Evolutionary conservation across 2,888 invertebrate genomes (phyloP).

Genomic region (Hirudinaria manillensis): DNA sequence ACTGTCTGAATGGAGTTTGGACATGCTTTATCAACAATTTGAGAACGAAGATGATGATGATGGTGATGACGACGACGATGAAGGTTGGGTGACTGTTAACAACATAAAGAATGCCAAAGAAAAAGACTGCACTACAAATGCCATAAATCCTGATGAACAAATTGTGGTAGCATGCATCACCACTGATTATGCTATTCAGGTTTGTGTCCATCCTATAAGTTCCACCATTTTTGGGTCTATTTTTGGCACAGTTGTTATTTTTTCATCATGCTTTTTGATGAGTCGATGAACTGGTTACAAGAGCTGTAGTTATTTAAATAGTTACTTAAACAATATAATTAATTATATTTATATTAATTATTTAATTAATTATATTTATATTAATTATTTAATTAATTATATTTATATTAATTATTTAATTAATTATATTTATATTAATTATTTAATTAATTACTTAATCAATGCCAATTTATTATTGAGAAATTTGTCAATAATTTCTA

Average conservation of each 20-base stretch:
- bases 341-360: too few species aligned
- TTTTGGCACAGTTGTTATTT: neutral
- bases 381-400: too few species aligned
- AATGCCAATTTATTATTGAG: too few species aligned
- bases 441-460: too few species aligned
- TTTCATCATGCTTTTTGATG: too few species aligned
- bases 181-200: conserved; percentile 93
- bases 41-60: conserved; percentile 44
- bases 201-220: conserved; percentile 49
- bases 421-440: too few species aligned
- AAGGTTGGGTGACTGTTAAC: conserved; percentile 77
- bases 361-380: too few species aligned
- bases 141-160: conserved; percentile 48
- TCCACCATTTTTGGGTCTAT: neutral
- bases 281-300: too few species aligned
- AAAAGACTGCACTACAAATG: conserved; percentile 61
- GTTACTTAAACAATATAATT: neutral
- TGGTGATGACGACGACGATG: conserved; percentile 58
- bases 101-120: conserved; percentile 67
- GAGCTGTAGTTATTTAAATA: neutral
- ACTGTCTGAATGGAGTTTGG: neutral
- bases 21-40: conserved; percentile 33
- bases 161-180: conserved; percentile 81
- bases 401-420: too few species aligned
- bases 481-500: too few species aligned